phyloP scores from a whole-genome alignment of 2,888 invertebrate genomes.

The Nomada fucata region DNA sequence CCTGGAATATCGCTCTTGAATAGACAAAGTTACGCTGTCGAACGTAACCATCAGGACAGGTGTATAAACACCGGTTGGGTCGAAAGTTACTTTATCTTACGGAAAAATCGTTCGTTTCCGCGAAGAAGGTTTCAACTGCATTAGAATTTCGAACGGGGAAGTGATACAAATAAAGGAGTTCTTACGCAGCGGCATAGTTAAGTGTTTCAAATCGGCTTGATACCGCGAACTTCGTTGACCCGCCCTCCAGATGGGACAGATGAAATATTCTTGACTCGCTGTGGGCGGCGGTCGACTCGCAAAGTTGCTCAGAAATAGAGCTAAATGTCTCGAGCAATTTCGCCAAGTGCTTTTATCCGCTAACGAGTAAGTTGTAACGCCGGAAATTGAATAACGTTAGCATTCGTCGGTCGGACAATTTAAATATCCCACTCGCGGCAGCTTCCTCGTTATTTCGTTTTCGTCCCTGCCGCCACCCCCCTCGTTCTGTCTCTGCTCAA shows the following conservation, averaged over 20 bases:
- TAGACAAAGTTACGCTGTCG: not conserved
- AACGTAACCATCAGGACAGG: not conserved
- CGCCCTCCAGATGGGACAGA: conserved; percentile 42
- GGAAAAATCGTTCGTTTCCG: not conserved
- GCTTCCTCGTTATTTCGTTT: not conserved
- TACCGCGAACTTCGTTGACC: conserved; percentile 43
- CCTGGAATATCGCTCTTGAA: not conserved
- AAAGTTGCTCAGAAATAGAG: conserved; percentile 47
- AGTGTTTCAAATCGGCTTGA: conserved; percentile 49
- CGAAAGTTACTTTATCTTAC: no score
- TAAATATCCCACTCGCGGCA: conserved; percentile 19
- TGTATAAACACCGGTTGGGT: no score
- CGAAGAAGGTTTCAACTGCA: conserved; percentile 29
- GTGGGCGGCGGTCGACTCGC: conserved; percentile 18
- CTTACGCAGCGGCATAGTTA: conserved; percentile 50
- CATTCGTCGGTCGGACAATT: conserved; percentile 30
- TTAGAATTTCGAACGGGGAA: conserved; percentile 67
- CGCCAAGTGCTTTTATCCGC: conserved; percentile 44
- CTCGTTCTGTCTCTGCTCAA: not conserved
- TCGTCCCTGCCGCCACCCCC: not conserved
- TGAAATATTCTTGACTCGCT: conserved; percentile 63
- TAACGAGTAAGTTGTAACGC: conserved; percentile 44
- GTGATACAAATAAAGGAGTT: conserved; percentile 58
- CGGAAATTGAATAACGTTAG: conserved; percentile 39
- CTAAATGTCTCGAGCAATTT: conserved; percentile 52